phyloP scores from a whole-genome alignment of 1,140 invertebrate genomes.

The Diabrotica virgifera region DNA sequence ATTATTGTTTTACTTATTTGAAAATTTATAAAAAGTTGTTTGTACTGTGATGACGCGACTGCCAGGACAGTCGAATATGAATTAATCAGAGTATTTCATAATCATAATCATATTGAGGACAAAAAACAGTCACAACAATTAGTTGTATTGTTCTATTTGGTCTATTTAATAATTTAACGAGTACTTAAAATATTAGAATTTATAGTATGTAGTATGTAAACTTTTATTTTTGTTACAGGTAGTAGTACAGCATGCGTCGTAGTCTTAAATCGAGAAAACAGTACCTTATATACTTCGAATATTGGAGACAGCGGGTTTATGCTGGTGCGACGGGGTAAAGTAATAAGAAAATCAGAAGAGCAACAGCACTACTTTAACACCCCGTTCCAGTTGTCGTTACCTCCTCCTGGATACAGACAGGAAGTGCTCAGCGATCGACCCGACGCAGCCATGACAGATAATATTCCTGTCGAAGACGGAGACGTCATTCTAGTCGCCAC shows the following conservation, averaged over 20 bases:
- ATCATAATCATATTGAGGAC: no score
- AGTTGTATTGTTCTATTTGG: no score
- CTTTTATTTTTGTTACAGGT: slow-evolving; percentile 57
- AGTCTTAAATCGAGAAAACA: slow-evolving; percentile 84
- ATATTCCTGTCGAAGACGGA: slow-evolving; percentile 89
- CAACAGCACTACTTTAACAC: slow-evolving; percentile 99
- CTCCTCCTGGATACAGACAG: slow-evolving; percentile 82
- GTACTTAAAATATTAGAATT: no score
- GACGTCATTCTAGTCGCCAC: slow-evolving; percentile 95
- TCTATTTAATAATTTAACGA: no score
- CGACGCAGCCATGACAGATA: slow-evolving; percentile 84
- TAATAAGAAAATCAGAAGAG: slow-evolving; percentile 90
- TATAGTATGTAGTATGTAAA: no score
- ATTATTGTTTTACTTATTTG: no score
- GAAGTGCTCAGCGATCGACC: slow-evolving; percentile 88
- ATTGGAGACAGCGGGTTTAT: slow-evolving; percentile 98
- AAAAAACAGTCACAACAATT: no score
- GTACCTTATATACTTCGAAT: slow-evolving; percentile 90
- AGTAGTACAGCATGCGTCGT: slow-evolving; percentile 97
- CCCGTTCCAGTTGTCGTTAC: slow-evolving; percentile 92
- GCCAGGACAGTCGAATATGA: no score
- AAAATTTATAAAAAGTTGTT: no score
- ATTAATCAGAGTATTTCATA: no score
- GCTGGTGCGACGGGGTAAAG: slow-evolving; percentile 79
- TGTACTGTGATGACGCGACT: no score